Evolutionary conservation across 2,888 invertebrate species (phyloP).

Genomic region (Fabriciana adippe): DNA sequence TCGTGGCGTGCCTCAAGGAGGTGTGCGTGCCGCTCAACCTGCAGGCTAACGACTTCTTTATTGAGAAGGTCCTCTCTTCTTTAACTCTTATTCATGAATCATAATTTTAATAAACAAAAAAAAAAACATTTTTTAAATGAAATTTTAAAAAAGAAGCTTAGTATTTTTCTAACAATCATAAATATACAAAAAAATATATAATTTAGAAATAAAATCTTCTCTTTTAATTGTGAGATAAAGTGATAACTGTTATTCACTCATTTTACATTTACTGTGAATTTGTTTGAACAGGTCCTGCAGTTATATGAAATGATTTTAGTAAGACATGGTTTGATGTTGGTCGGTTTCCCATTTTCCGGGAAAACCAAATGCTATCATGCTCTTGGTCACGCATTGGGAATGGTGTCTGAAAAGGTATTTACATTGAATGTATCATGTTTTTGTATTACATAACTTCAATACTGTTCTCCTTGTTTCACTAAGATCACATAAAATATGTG

Average conservation of each 20-base stretch:
- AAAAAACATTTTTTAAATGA: no score
- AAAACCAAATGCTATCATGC: constrained; percentile 93
- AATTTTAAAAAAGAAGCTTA: no score
- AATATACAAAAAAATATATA: no score
- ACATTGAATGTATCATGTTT: background rate
- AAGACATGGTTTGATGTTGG: constrained; percentile 96
- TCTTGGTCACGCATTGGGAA: constrained; percentile 90
- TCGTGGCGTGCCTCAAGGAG: constrained; percentile 75
- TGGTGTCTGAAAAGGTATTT: constrained; percentile 87
- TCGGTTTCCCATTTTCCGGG: constrained; percentile 95
- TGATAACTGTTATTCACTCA: background rate
- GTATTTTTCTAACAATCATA: no score
- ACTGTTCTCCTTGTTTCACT: no score
- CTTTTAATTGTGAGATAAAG: no score
- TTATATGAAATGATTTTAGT: constrained; percentile 98
- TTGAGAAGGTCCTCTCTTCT: constrained; percentile 84
- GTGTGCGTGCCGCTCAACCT: constrained; percentile 88
- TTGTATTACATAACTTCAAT: background rate
- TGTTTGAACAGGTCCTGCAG: constrained; percentile 76
- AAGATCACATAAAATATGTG: no score
- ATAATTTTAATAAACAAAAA: constrained; percentile 51
- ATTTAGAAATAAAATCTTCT: no score
- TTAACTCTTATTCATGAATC: background rate
- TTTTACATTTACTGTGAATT: background rate
- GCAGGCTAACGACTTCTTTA: constrained; percentile 91